A percentile compares a stretch with the other conserved stretches of the same genome.
Conservation (phyloP, 2,113 vertebrate species). For the Scomber scombrus region DNA sequence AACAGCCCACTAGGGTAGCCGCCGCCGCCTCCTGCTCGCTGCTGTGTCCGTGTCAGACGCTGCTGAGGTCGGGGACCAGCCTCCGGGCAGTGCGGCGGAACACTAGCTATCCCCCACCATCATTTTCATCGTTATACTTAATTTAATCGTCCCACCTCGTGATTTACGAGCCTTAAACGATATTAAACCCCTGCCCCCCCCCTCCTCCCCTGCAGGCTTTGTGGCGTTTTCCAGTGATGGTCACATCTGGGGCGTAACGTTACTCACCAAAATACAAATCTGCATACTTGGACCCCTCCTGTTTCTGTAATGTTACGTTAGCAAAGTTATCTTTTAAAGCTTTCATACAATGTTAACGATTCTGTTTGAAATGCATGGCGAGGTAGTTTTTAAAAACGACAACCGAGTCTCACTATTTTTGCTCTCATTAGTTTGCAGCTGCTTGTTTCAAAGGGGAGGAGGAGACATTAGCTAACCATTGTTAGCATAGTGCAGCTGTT, state of each 20-base stretch:
- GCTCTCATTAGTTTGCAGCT: background rate
- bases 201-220: background rate
- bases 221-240: background rate
- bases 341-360: background rate
- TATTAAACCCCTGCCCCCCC: no score
- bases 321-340: slow-evolving; percentile 13
- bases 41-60: slow-evolving; percentile 32
- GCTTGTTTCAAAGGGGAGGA: background rate
- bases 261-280: slow-evolving; percentile 2
- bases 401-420: background rate
- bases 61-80: slow-evolving; percentile 41
- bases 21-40: background rate
- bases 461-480: slow-evolving; percentile 34
- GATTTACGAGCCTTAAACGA: accelerated
- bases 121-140: background rate
- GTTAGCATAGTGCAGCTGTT: slow-evolving; percentile 29
- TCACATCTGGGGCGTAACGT: slow-evolving; percentile 44
- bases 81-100: slow-evolving; percentile 33
- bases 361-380: no score
- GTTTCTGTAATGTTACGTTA: background rate
- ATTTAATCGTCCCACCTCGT: background rate
- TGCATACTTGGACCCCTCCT: slow-evolving; percentile 1
- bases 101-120: background rate
- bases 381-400: background rate
- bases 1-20: background rate